Conservation (phyloP, 30 jellyfish, hydroid and myxozoan genomes). For the Pelagia noctiluca region DNA sequence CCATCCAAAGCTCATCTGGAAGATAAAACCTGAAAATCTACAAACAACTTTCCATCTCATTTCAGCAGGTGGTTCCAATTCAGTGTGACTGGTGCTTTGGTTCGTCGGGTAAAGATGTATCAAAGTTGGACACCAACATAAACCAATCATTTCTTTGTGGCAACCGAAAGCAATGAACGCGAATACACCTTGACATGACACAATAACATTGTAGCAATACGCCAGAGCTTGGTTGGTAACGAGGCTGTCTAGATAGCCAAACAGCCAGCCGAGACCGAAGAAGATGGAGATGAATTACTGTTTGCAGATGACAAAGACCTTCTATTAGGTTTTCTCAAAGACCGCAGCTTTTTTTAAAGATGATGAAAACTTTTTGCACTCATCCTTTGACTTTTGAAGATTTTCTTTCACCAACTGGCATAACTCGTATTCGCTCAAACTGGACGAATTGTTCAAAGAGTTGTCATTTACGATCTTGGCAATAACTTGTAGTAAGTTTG, state of each 20-base stretch:
- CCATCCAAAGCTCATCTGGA: too few species aligned
- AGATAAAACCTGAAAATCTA: too few species aligned
- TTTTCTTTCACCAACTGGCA: background rate
- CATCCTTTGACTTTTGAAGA: background rate
- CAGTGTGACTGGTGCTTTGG: background rate
- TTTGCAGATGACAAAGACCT: slow-evolving; percentile 9
- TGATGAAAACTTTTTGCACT: background rate
- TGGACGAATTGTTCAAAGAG: background rate
- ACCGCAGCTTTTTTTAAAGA: slow-evolving; percentile 17
- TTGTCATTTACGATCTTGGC: background rate
- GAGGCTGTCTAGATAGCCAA: slow-evolving; percentile 49
- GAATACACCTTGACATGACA: slow-evolving; percentile 49
- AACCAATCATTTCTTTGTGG: slow-evolving; percentile 21
- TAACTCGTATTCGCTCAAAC: slow-evolving; percentile 1
- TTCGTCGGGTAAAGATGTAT: too few species aligned
- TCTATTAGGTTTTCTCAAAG: slow-evolving; percentile 7
- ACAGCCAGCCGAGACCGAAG: slow-evolving; percentile 59
- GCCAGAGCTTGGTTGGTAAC: slow-evolving; percentile 35
- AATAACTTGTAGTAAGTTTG: background rate
- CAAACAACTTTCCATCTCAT: too few species aligned
- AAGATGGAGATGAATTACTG: slow-evolving; percentile 28
- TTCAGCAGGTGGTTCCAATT: background rate
- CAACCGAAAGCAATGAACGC: slow-evolving; percentile 72
- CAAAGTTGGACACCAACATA: too few species aligned
- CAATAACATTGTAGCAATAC: slow-evolving; percentile 22